phyloP scores from a whole-genome alignment of 2,888 invertebrate genomes.

The Ichneumoninae sp. region DNA sequence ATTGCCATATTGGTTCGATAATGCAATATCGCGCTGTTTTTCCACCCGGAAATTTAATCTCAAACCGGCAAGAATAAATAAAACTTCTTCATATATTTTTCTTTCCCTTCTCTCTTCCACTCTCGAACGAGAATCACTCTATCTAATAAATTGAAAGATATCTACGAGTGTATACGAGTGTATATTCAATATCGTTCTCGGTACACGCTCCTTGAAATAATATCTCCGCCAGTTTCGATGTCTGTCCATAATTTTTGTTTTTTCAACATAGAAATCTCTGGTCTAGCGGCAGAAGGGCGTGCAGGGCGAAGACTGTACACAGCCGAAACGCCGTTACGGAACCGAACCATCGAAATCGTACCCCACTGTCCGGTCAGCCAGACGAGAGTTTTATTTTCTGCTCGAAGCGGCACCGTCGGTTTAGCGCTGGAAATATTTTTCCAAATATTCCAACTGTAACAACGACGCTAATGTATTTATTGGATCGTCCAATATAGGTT shows the following conservation, averaged over 20 bases:
- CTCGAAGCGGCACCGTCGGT: neutral
- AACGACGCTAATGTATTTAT: slow-evolving; percentile 77
- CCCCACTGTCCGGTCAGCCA: neutral
- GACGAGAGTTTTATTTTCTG: slow-evolving; percentile 55
- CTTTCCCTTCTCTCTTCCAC: neutral
- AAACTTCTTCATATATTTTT: slow-evolving; percentile 1
- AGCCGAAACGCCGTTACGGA: neutral
- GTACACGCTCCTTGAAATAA: slow-evolving; percentile 43
- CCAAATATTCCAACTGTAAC: slow-evolving; percentile 71
- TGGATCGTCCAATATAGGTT: slow-evolving; percentile 43
- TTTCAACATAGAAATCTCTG: neutral
- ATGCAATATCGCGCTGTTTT: slow-evolving; percentile 20
- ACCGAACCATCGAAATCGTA: neutral
- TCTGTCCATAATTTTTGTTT: slow-evolving; percentile 33
- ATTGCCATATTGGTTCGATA: neutral
- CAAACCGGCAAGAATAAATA: slow-evolving; percentile 19
- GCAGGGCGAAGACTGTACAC: neutral
- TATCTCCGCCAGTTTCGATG: slow-evolving; percentile 29
- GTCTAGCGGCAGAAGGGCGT: neutral
- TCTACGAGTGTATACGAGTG: slow-evolving; percentile 18
- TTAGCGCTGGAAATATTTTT: neutral
- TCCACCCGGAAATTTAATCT: slow-evolving; percentile 2
- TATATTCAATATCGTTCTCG: slow-evolving; percentile 44
- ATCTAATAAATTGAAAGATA: slow-evolving; percentile 57
- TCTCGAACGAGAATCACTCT: slow-evolving; percentile 20